These are phyloP conservation scores for Caenorhabditis doughertyi DNA, from an alignment of 2,888 invertebrate genomes.

Conservation along the genomic window DNA sequence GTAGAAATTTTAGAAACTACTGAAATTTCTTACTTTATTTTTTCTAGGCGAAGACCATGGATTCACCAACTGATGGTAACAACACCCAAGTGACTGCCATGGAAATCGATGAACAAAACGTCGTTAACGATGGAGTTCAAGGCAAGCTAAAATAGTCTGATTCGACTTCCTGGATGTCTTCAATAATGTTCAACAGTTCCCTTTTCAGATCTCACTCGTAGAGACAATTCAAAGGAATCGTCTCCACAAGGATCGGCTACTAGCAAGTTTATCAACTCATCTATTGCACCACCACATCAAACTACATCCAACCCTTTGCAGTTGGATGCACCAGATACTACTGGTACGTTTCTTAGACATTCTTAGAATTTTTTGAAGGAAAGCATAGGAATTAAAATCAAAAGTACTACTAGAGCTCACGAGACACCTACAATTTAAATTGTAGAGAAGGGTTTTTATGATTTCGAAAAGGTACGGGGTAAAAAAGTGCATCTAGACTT, in stretches of 20 bases:
- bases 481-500: slow-evolving; percentile 18
- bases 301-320: slow-evolving; percentile 14
- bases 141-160: background rate
- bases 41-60: background rate
- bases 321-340: slow-evolving; percentile 2
- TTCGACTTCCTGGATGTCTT: background rate
- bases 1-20: too few species aligned
- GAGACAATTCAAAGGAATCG: background rate
- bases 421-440: slow-evolving; percentile 30
- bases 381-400: background rate
- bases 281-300: slow-evolving; percentile 26
- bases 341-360: background rate
- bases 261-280: slow-evolving; percentile 5
- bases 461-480: background rate
- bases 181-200: too few species aligned
- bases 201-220: background rate
- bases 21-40: too few species aligned
- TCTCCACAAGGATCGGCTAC: slow-evolving; percentile 2
- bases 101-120: background rate
- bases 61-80: background rate
- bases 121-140: background rate
- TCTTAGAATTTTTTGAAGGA: background rate
- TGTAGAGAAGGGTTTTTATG: background rate
- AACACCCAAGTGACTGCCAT: background rate
- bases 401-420: slow-evolving; percentile 18